phyloP scores from a whole-genome alignment of 2,797 vertebrate species.

The Clarias platycephalus region DNA sequence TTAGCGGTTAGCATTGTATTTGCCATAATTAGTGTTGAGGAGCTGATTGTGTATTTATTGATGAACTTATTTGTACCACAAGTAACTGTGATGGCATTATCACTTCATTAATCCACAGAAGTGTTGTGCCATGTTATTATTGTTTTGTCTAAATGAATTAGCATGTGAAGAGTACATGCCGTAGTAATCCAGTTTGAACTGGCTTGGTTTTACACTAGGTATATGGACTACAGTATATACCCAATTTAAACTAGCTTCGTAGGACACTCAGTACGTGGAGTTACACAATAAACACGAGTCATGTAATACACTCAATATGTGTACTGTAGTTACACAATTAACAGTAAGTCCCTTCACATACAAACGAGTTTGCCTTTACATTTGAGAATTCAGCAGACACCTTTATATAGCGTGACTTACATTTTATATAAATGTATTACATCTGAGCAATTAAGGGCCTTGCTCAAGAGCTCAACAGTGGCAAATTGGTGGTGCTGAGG shows the following conservation, averaged over 20 bases:
- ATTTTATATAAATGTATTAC: too few species aligned
- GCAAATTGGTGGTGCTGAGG: too few species aligned
- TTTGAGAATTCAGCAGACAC: too few species aligned
- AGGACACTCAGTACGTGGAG: too few species aligned
- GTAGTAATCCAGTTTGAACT: constrained; percentile 1
- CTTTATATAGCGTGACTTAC: too few species aligned
- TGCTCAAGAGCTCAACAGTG: too few species aligned
- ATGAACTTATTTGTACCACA: constrained; percentile 7
- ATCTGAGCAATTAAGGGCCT: too few species aligned
- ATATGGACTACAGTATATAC: neutral
- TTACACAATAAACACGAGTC: neutral
- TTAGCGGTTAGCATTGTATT: constrained; percentile 27
- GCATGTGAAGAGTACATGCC: neutral
- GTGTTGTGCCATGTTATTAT: constrained; percentile 29
- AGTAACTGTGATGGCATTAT: constrained; percentile 23
- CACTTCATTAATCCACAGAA: constrained; percentile 21
- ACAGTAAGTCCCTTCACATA: neutral
- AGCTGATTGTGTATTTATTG: constrained; percentile 35
- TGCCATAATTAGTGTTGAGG: constrained; percentile 35
- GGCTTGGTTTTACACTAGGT: neutral
- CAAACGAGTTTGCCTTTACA: too few species aligned
- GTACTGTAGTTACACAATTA: neutral
- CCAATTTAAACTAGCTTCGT: neutral
- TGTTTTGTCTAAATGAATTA: neutral
- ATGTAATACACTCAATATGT: neutral